These are phyloP conservation scores for Lasioglossum vierecki DNA, from an alignment of 2,888 invertebrate genomes.

Conservation along the genomic window DNA sequence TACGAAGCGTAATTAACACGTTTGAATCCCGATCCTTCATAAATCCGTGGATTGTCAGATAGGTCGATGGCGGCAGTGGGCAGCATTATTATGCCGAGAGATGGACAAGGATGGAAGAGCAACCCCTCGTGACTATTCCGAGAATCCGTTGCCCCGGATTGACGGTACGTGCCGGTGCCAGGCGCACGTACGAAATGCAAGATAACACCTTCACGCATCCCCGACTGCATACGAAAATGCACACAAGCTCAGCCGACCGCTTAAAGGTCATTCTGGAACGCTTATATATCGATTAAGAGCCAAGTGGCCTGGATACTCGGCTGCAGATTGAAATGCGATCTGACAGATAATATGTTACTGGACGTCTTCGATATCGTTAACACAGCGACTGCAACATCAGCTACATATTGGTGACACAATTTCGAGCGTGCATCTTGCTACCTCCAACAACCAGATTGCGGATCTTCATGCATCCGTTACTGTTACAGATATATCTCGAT, in stretches of 20 bases:
- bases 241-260: constrained; percentile 42
- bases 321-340: constrained; percentile 25
- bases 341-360: constrained; percentile 5
- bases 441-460: not conserved
- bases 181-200: constrained; percentile 67
- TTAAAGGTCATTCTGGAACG: constrained; percentile 59
- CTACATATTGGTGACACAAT: not conserved
- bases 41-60: constrained; percentile 43
- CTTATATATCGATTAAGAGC: constrained; percentile 67
- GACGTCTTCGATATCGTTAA: constrained; percentile 14
- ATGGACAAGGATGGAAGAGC: constrained; percentile 47
- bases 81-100: constrained; percentile 63
- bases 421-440: not conserved
- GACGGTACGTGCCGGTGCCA: constrained; percentile 69
- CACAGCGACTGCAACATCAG: not conserved
- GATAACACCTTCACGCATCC: constrained; percentile 66
- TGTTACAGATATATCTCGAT: not conserved
- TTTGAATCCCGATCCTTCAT: not conserved
- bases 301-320: constrained; percentile 63
- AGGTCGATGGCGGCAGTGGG: constrained; percentile 26
- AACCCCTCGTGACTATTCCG: constrained; percentile 53
- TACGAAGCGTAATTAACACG: not conserved
- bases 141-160: constrained; percentile 66
- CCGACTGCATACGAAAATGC: constrained; percentile 63
- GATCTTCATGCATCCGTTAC: not conserved